phyloP scores from a whole-genome alignment of 64 coral and sea anemone genomes.

The Pachyseris speciosa region DNA sequence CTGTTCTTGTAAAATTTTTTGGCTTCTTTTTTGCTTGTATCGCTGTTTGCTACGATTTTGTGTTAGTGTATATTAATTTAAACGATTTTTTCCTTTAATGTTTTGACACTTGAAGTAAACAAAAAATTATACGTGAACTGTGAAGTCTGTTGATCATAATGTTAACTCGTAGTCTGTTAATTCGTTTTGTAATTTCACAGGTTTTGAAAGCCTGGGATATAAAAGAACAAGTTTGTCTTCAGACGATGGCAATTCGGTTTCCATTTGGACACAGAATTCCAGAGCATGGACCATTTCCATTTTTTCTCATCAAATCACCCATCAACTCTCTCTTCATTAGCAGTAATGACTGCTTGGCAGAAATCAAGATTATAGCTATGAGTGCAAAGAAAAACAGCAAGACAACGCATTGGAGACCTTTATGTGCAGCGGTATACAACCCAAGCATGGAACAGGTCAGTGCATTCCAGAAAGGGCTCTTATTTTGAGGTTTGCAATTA shows the following conservation, averaged over 20 bases:
- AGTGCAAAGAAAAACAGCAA: constrained; percentile 47
- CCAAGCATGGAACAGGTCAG: constrained; percentile 78
- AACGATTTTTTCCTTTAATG: no score
- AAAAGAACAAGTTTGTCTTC: constrained; percentile 90
- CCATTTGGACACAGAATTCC: constrained; percentile 89
- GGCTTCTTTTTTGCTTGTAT: no score
- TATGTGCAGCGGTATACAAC: constrained; percentile 84
- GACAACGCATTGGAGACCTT: constrained; percentile 83
- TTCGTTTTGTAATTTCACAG: constrained; percentile 7
- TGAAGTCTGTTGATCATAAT: no score
- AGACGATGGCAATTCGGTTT: constrained; percentile 76
- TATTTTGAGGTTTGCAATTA: no score
- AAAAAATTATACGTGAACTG: no score
- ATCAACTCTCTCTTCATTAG: constrained; percentile 86
- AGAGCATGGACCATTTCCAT: constrained; percentile 94
- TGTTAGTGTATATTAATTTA: no score
- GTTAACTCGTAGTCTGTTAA: no score
- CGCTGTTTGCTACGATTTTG: no score
- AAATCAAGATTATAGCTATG: constrained; percentile 87
- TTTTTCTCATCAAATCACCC: constrained; percentile 70
- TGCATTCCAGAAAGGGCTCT: not conserved
- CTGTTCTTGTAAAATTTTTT: no score
- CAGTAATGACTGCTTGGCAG: constrained; percentile 88
- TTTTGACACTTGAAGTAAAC: no score
- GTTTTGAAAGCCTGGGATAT: constrained; percentile 90